These are phyloP conservation scores for Probosciger aterrimus DNA, from an alignment of 2,113 vertebrate genomes.

Conservation along the genomic window DNA sequence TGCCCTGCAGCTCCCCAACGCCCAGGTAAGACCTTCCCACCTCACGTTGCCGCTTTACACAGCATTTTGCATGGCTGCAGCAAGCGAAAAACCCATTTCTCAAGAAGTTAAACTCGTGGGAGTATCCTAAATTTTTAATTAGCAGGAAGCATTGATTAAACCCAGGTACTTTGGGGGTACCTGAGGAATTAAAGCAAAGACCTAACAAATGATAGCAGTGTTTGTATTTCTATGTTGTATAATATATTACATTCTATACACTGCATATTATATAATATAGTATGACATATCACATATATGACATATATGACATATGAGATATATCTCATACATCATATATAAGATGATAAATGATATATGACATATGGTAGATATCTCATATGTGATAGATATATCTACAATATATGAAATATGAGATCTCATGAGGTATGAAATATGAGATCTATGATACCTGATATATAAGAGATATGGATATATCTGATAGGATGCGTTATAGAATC, in stretches of 20 bases:
- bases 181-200: fast-evolving
- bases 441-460: not conserved
- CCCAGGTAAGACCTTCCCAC: slow-evolving; percentile 83
- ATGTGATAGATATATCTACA: not conserved
- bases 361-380: not conserved
- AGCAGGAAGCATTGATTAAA: not conserved
- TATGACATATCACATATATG: too few species aligned
- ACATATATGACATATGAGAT: not conserved
- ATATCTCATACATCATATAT: not conserved
- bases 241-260: not conserved
- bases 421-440: too few species aligned
- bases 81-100: fast-evolving
- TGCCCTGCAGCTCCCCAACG: slow-evolving; percentile 94
- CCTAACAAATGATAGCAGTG: not conserved
- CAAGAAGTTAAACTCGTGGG: not conserved
- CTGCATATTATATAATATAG: not conserved
- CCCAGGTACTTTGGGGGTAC: not conserved
- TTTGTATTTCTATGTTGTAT: not conserved
- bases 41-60: fast-evolving
- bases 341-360: not conserved
- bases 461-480: not conserved
- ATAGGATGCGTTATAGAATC: not conserved
- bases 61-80: fast-evolving
- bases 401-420: not conserved
- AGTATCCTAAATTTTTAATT: not conserved